Conservation (phyloP, 1,140 invertebrate species). For the Aphidius ervi region DNA sequence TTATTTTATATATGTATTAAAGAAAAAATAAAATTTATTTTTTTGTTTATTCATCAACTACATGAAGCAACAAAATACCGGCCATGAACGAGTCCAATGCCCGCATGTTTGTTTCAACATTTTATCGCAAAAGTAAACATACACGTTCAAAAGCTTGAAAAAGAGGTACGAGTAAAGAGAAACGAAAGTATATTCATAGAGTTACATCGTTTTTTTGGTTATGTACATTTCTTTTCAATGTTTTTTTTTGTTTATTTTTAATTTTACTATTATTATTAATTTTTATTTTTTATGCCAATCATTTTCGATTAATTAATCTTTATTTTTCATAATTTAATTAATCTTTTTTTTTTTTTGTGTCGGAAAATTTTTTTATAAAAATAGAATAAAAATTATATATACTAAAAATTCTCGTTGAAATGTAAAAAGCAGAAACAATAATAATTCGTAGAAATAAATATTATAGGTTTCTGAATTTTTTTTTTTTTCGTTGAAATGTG, state of each 20-base stretch:
- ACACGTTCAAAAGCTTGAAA: conserved; percentile 32
- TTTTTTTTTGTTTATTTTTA: background rate
- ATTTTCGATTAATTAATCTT: background rate
- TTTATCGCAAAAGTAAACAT: conserved; percentile 48
- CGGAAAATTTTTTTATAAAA: background rate
- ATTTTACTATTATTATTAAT: background rate
- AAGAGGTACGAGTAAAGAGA: conserved; percentile 1
- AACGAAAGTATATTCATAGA: conserved; percentile 3
- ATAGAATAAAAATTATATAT: conserved; percentile 20
- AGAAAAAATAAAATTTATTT: background rate
- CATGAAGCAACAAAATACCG: conserved; percentile 30
- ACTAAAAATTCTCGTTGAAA: conserved; percentile 1
- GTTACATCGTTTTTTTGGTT: too few relatives aligned
- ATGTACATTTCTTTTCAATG: too few relatives aligned
- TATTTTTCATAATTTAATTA: background rate
- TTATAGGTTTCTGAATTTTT: background rate
- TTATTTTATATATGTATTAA: background rate
- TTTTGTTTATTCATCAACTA: conserved; percentile 22
- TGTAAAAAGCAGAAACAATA: conserved; percentile 12
- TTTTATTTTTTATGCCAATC: conserved; percentile 1
- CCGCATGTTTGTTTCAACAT: conserved; percentile 46
- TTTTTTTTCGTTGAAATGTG: too few relatives aligned
- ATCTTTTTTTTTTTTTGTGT: conserved; percentile 1
- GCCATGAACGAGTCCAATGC: conserved; percentile 42
- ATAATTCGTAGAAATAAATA: conserved; percentile 4